Base-by-base conservation (phyloP, 2,888 invertebrate species). In the Erebia ligea region DNA sequence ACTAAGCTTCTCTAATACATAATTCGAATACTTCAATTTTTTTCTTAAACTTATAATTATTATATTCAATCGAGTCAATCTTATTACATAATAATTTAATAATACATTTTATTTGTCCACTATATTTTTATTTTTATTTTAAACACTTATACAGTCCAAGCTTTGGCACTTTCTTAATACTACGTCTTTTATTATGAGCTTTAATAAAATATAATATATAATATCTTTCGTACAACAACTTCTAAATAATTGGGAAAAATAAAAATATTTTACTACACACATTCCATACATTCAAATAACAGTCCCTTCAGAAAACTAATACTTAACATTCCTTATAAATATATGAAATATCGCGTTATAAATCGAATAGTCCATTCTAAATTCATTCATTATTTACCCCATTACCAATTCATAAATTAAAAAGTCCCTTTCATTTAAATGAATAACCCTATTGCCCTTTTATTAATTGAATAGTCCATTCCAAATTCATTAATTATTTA, bases 111-210 rank as follows among this genome's bases (percentile, higher is more conserved):
- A 66, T 45, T 66, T 56, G 40, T 66, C 66, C 66, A 66, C 45
- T 57, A 66, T 57, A 66, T 25, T 57, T 5, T 2, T 6, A 3
- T 34, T 21, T 17, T 59, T 59, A 62, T 48, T 45, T 57, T 21
- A 57, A 56, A 19, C 25, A 21, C 21, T 59, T 59, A 48, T 56
- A 42, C 66, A 57, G 19, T 66, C 54, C 34, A 54, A 66, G 57
- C 66, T 66, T 66, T 66, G 66, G 66, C 66, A 66, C 66, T 40
- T 56, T 45, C 56, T n/a, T 57, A 66, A 66, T 66, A 66, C 66
- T 57, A 56, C 21, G 15, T 10, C 17, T 64, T 66, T 40, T 21
- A 66, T 66, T 21, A 66, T 21, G 40, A 64, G 62, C 62, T 54
- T 40, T 54, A 17, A 54, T 54, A 54, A 34, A 64, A 19, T n/a